Base-by-base conservation (phyloP, 2,113 vertebrate species). In the Entomyzon cyanotis region DNA sequence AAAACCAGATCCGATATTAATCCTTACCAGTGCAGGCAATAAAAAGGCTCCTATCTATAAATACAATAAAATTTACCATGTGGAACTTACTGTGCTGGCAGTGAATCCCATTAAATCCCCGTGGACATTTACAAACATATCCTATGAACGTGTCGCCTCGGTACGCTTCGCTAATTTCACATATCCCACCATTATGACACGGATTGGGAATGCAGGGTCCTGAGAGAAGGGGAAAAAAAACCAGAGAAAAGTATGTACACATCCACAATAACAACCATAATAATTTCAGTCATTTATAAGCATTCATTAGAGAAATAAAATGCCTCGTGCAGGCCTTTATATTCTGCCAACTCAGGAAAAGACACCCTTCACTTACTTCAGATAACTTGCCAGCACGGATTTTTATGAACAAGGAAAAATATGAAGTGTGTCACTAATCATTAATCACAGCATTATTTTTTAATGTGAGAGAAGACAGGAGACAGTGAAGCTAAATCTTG, bases 21-120 rank as follows among this genome's bases (percentile, higher is more conserved):
- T 69, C 46, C 39, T 76, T 20, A 74, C 69, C 4, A 50, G 3
- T 47, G n/a, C 62, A 84, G 41, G 46, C 53, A 63, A 47, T 85
- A 58, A 92, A 82, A 81, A 49, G 24, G 19, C 7, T 78, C n/a
- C 39, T 70, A 47, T 88, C 74, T 47, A 80, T 53, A 94, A 63
- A 90, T 50, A 77, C 41, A 92, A 87, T 90, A 94, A 89, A 92
- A 89, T 84, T 75, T 92, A 90, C 39, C 49, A 49, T 25, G 39
- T 73, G 60, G 74, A 95, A 98, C 99, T 99, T 98, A 99, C 99
- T 99, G 98, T 99, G 99, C 91, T 99, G 99, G 97, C 99, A 99
- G 98, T 99, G 99, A 95, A 99, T 98, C 91, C 99, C 99, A 92
- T 98, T 99, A 97, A 99, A 99, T 93, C 99, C 99, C 41, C 94